These are phyloP conservation scores for Drosophila cardini DNA, from an alignment of 1,140 invertebrate genomes.

Conservation along the genomic window DNA sequence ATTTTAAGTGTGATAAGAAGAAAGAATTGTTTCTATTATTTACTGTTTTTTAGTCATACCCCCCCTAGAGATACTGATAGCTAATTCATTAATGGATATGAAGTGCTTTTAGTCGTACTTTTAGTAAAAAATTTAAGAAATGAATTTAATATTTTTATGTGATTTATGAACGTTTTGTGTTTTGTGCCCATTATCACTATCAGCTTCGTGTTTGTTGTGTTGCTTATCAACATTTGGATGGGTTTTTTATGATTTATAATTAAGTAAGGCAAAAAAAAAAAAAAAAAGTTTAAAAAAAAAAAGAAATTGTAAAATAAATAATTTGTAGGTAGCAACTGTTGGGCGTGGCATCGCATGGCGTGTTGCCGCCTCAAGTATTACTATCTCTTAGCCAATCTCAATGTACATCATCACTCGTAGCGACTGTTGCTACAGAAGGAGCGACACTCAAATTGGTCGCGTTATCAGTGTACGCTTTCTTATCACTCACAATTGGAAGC, in stretches of 20 bases:
- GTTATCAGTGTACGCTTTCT: slow-evolving; percentile 11
- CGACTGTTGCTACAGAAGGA: slow-evolving; percentile 11
- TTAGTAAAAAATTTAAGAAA: too few relatives aligned
- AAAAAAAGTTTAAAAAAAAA: slow-evolving; percentile 12
- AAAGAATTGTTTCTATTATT: slow-evolving; percentile 25
- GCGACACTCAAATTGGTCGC: neutral
- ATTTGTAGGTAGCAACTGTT: slow-evolving; percentile 45
- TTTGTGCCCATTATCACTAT: slow-evolving; percentile 16
- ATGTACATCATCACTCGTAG: slow-evolving; percentile 2
- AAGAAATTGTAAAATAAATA: slow-evolving; percentile 37
- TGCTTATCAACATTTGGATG: slow-evolving; percentile 24
- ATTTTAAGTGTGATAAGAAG: slow-evolving; percentile 38
- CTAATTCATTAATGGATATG: slow-evolving; percentile 65
- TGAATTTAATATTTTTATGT: neutral
- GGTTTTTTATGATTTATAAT: slow-evolving; percentile 57
- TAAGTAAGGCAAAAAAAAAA: slow-evolving; percentile 47
- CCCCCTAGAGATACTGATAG: slow-evolving; percentile 28
- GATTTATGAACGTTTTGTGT: slow-evolving; percentile 7
- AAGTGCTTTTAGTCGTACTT: neutral
- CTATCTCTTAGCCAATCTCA: slow-evolving; percentile 22
- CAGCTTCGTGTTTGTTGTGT: neutral
- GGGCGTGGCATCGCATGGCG: slow-evolving; percentile 39
- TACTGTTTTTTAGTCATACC: slow-evolving; percentile 18
- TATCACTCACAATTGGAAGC: slow-evolving; percentile 22
- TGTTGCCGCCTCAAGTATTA: slow-evolving; percentile 30